Evolutionary conservation across 2,888 invertebrate genomes (phyloP), one percentile per base, ranked within the genome.

Genomic region (Apotomis betuletana): DNA sequence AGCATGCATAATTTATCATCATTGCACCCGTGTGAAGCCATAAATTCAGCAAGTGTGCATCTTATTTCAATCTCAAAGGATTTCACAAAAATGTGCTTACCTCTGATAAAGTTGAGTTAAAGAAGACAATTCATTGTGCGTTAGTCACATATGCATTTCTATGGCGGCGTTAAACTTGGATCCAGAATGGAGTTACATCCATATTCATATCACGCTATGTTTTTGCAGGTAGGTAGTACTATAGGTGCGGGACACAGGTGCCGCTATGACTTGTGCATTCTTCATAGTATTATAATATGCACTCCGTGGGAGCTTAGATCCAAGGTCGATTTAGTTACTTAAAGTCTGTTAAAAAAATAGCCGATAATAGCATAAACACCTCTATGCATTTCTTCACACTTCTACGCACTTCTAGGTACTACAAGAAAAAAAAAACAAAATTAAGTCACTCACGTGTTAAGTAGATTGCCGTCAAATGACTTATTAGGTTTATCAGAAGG

Each of bases 231-330:
- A 70, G 78, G 77, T 77, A 76, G 69, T 68, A 74, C 61, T 64
- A 44, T 63, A 73, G 58, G 36, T 67, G 74, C 69, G 57, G 69
- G 80, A 80, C 83, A 89, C 90, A 90, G 90, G 89, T 90, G 90
- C 83, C 77, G 77, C 79, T 85, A 85, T 90, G 90, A 90, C 89
- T 90, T 89, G 89, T 88, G 84, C 83, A 89, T 90, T 89, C 87
- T 87, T 88, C 86, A 81, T 67, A 46, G 51, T 70, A 65, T 70
- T 55, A 61, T 61, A 61, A 67, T 67, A 57, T 84, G 80, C 79
- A 78, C 75, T 75, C 75, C 83, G 85, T 85, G 87, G 81, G 83
- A 84, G 78, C 79, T 74, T 70, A 54, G 75, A 76, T 76, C 74
- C 15, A 62, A 68, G 62, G 10, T 67, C 62, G 67, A 67, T 65